Conservation (phyloP, 1,140 invertebrate species). For the Sitodiplosis mosellana region DNA sequence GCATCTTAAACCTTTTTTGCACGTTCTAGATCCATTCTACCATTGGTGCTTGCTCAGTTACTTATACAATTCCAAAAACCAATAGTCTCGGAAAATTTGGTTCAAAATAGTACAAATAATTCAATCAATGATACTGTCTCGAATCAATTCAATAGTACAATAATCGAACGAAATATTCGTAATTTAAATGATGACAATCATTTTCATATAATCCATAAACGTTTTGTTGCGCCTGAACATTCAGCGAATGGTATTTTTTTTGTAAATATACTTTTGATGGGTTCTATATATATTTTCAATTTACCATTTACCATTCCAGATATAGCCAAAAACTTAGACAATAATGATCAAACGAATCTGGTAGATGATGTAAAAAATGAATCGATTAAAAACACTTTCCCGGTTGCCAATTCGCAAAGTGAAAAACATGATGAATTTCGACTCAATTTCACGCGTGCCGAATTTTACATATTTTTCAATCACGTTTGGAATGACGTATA, state of each 20-base stretch:
- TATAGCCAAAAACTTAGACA: too few relatives aligned
- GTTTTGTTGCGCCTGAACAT: not conserved
- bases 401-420: not conserved
- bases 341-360: too few relatives aligned
- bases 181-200: not conserved
- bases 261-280: too few relatives aligned
- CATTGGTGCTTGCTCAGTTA: slow-evolving; percentile 26
- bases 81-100: not conserved
- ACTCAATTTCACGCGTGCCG: not conserved
- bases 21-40: slow-evolving; percentile 24
- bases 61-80: slow-evolving; percentile 19
- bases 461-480: not conserved
- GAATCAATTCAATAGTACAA: not conserved
- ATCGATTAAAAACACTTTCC: too few relatives aligned
- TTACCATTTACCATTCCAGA: too few relatives aligned
- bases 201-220: not conserved
- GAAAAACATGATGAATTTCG: not conserved
- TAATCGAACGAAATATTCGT: too few relatives aligned
- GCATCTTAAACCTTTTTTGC: slow-evolving; percentile 3
- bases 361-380: too few relatives aligned
- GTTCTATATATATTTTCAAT: too few relatives aligned
- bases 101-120: too few relatives aligned
- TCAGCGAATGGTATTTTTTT: not conserved
- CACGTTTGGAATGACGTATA: slow-evolving; percentile 15
- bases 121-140: slow-evolving; percentile 4